phyloP scores from a whole-genome alignment of 2,113 vertebrate genomes.

The Oryzias celebensis region DNA sequence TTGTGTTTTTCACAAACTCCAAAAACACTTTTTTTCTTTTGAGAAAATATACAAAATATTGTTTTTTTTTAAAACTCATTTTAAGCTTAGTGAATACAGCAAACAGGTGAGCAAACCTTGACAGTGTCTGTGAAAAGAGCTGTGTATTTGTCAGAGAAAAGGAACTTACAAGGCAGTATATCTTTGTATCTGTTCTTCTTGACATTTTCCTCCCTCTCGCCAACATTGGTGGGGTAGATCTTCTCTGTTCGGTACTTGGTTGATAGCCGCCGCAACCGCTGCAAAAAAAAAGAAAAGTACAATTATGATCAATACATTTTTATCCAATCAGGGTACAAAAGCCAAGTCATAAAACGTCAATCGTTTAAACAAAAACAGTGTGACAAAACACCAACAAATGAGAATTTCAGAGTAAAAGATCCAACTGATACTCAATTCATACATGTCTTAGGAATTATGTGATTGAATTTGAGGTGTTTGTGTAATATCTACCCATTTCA shows the following conservation, averaged over 20 bases:
- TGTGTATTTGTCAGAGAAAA: not conserved
- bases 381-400: too few relatives aligned
- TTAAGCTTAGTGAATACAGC: too few relatives aligned
- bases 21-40: not conserved
- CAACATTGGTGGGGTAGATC: constrained; percentile 94
- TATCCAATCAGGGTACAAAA: not conserved
- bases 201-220: constrained; percentile 97
- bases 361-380: too few relatives aligned
- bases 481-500: too few relatives aligned
- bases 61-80: not conserved
- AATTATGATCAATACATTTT: not conserved
- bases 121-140: not conserved
- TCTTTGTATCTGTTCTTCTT: constrained; percentile 99
- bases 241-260: constrained; percentile 98
- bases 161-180: constrained; percentile 94
- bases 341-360: not conserved
- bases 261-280: constrained; percentile 94
- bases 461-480: too few relatives aligned
- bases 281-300: constrained; percentile 45
- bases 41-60: not conserved
- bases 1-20: too few relatives aligned
- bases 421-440: too few relatives aligned
- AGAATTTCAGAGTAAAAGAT: too few relatives aligned
- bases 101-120: not conserved
- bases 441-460: too few relatives aligned